Percentiles rank a stretch among this genome's conserved stretches.
These are phyloP conservation scores for Acropora tenuis DNA, from an alignment of 64 coral and sea anemone species.

Conservation along the genomic window DNA sequence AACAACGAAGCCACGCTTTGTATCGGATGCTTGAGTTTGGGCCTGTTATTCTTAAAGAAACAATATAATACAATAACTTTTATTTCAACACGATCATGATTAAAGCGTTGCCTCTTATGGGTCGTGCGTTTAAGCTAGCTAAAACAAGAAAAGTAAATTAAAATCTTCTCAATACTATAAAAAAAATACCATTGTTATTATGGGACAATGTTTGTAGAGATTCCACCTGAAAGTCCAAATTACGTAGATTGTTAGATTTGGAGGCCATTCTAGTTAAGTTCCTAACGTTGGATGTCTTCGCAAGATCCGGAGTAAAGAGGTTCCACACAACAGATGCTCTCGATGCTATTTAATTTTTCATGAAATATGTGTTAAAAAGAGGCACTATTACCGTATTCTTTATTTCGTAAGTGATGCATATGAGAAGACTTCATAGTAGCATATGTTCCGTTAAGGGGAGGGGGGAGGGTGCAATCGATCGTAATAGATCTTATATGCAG, in stretches of 20 bases:
- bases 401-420: not conserved
- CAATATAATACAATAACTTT: not conserved
- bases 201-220: too few species aligned
- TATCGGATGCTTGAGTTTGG: too few species aligned
- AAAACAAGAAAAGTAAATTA: not conserved
- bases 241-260: too few species aligned
- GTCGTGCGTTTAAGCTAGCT: not conserved
- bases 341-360: not conserved
- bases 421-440: not conserved
- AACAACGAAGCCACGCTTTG: too few species aligned
- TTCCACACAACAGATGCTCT: not conserved
- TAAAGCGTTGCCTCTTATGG: not conserved
- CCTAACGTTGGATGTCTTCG: too few species aligned
- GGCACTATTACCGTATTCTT: slow-evolving; percentile 23
- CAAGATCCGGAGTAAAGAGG: too few species aligned
- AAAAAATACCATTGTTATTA: too few species aligned
- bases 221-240: too few species aligned
- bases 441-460: too few species aligned
- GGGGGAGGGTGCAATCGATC: not conserved
- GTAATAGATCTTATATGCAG: too few species aligned
- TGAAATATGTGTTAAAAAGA: slow-evolving; percentile 20
- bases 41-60: not conserved
- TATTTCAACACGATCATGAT: not conserved
- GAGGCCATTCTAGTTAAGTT: too few species aligned
- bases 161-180: not conserved